Conservation (phyloP, 2,113 vertebrate genomes). For the Bagarius yarrelli region DNA sequence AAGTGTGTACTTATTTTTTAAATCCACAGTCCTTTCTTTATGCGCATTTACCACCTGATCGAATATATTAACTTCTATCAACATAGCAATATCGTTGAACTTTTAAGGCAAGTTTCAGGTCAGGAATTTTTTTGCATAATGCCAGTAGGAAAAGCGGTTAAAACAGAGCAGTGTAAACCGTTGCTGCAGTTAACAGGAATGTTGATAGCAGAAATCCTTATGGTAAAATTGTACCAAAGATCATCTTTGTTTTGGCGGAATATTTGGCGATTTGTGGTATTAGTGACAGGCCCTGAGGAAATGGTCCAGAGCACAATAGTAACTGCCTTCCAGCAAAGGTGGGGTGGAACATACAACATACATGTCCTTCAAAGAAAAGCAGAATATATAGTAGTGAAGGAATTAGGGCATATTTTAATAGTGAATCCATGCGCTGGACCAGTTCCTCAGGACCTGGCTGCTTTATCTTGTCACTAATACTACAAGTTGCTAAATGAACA, state of each 20-base stretch:
- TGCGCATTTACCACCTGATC: too few species aligned
- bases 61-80: too few species aligned
- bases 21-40: too few species aligned
- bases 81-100: too few species aligned
- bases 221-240: neutral
- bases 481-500: too few species aligned
- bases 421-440: too few species aligned
- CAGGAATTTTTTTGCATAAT: neutral
- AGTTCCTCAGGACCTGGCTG: too few species aligned
- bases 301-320: neutral
- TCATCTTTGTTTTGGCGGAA: neutral
- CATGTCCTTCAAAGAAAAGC: neutral
- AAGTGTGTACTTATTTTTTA: too few species aligned
- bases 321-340: neutral
- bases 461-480: too few species aligned
- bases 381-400: too few species aligned
- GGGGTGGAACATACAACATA: neutral
- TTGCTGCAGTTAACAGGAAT: neutral
- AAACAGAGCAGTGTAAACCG: neutral
- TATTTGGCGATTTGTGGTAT: neutral
- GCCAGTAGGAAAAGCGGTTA: neutral
- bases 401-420: too few species aligned
- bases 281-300: neutral
- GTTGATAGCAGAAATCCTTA: neutral
- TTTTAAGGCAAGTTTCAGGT: too few species aligned